phyloP scores from a whole-genome alignment of 1,140 invertebrate species.

The Coelopa frigida region DNA sequence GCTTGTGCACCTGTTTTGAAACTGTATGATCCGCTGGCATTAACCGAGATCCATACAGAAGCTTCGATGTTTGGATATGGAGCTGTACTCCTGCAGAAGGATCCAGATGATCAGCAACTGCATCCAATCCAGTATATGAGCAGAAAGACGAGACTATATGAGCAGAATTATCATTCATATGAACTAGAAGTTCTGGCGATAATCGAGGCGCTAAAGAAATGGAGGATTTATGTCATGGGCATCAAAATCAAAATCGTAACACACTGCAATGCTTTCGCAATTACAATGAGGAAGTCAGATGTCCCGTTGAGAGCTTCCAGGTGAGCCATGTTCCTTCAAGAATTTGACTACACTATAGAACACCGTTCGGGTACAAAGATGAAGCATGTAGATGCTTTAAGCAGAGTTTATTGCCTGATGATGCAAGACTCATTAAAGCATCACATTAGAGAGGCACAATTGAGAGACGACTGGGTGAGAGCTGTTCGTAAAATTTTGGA shows the following conservation, averaged over 20 bases:
- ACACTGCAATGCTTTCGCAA: conserved; percentile 17
- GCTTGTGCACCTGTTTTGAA: conserved; percentile 14
- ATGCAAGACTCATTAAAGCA: too few relatives aligned
- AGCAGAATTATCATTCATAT: conserved; percentile 25
- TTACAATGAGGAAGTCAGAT: too few relatives aligned
- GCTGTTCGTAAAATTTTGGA: too few relatives aligned
- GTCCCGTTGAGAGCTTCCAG: too few relatives aligned
- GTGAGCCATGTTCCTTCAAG: conserved; percentile 29
- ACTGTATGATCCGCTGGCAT: conserved; percentile 12
- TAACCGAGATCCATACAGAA: conserved; percentile 19
- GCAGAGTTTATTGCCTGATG: too few relatives aligned
- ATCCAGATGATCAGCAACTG: conserved; percentile 16
- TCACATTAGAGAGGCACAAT: too few relatives aligned
- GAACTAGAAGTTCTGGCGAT: conserved; percentile 26
- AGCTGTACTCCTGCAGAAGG: conserved; percentile 25
- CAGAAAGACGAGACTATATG: too few relatives aligned
- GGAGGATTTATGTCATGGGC: conserved; percentile 42
- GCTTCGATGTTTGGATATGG: conserved; percentile 28
- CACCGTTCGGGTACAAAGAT: conserved; percentile 18
- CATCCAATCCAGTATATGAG: too few relatives aligned
- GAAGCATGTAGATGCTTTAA: conserved; percentile 30
- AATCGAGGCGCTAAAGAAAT: conserved; percentile 20
- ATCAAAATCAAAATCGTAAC: conserved; percentile 38
- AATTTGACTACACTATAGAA: conserved; percentile 27
- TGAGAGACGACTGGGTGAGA: too few relatives aligned